These are phyloP conservation scores for Anneissia japonica DNA, from an alignment of 35 echinoderm and acorn worm species.

Conservation along the genomic window DNA sequence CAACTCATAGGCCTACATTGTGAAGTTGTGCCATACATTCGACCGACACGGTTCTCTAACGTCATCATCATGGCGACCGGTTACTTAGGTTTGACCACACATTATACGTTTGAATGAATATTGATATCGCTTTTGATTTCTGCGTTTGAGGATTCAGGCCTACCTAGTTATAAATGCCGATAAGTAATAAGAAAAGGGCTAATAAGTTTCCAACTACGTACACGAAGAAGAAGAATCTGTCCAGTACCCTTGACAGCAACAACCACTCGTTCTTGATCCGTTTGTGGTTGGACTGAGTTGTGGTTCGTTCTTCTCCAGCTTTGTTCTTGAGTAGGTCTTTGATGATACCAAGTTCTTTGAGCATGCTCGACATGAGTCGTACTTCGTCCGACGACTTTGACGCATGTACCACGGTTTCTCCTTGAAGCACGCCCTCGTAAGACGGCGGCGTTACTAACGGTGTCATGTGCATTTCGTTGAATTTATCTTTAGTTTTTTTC, in stretches of 20 bases:
- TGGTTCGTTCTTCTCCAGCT: background rate
- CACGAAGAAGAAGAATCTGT: slow-evolving; percentile 66
- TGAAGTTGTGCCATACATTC: no score
- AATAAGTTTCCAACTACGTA: slow-evolving; percentile 67
- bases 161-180: slow-evolving; percentile 2
- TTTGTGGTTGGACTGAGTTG: background rate
- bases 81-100: no score
- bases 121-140: no score
- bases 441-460: background rate
- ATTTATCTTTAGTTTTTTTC: background rate
- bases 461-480: background rate
- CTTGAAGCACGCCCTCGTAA: background rate
- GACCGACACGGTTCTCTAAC: no score
- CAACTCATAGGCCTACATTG: no score
- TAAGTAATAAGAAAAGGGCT: slow-evolving; percentile 24
- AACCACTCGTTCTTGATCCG: slow-evolving; percentile 44
- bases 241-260: slow-evolving; percentile 53
- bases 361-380: background rate
- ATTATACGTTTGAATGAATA: background rate
- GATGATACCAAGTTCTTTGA: background rate
- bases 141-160: no score
- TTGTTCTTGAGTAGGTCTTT: slow-evolving; percentile 14
- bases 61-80: no score
- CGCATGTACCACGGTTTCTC: background rate
- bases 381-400: background rate